phyloP scores from a whole-genome alignment of 1,140 invertebrate genomes.

The Prorops nasuta region DNA sequence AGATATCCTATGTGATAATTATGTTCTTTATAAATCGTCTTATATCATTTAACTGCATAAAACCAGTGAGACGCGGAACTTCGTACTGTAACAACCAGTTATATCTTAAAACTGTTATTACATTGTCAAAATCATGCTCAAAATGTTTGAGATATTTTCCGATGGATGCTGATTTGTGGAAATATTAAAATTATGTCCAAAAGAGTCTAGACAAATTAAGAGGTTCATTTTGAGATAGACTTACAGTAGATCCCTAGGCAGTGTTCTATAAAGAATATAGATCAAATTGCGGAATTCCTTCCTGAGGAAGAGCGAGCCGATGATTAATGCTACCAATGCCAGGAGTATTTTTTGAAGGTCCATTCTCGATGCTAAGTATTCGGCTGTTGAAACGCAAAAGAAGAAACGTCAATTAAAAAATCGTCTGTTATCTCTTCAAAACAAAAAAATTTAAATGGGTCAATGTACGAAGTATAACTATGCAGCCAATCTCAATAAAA shows the following conservation, averaged over 20 bases:
- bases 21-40: neutral
- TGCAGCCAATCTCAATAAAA: no score
- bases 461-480: no score
- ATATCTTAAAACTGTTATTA: neutral
- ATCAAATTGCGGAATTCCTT: constrained; percentile 41
- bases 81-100: neutral
- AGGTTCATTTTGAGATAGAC: constrained; percentile 22
- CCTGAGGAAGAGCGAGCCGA: constrained; percentile 41
- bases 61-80: neutral
- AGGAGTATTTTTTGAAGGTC: constrained; percentile 31
- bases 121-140: neutral
- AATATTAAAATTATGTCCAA: neutral
- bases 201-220: neutral
- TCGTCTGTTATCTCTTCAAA: no score
- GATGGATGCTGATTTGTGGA: neutral
- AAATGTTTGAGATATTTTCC: neutral
- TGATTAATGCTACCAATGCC: constrained; percentile 28
- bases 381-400: no score
- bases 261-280: constrained; percentile 44
- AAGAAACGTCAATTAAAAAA: no score
- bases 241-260: constrained; percentile 53
- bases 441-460: no score
- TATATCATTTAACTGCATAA: neutral
- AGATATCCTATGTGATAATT: neutral
- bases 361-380: no score